Conservation (phyloP, 2,888 invertebrate genomes). For the Pandemis cinnamomeana region DNA sequence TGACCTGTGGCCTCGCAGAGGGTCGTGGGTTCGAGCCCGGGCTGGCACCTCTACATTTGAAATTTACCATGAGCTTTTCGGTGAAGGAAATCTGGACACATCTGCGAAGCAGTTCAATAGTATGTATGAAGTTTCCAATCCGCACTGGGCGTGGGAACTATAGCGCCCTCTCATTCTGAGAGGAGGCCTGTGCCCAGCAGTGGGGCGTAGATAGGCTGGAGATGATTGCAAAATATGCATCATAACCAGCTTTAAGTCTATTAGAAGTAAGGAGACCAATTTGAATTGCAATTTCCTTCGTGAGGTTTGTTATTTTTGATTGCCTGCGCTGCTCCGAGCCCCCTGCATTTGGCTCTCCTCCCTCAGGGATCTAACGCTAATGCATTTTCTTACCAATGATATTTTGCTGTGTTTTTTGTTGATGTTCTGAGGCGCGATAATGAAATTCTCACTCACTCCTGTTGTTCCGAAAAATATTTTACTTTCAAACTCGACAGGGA, state of each 20-base stretch:
- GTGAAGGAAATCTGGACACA: too few species aligned
- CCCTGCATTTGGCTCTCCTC: slow-evolving; percentile 45
- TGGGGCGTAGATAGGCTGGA: too few species aligned
- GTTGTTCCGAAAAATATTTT: slow-evolving; percentile 39
- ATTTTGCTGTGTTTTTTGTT: slow-evolving; percentile 48
- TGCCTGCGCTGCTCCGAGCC: slow-evolving; percentile 28
- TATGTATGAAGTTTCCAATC: too few species aligned
- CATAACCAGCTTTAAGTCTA: background rate
- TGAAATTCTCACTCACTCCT: slow-evolving; percentile 40
- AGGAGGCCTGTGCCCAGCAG: too few species aligned
- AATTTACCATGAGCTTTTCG: too few species aligned
- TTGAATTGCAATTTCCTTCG: slow-evolving; percentile 20
- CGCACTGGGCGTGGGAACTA: too few species aligned
- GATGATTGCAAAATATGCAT: too few species aligned
- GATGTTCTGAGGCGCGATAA: slow-evolving; percentile 40
- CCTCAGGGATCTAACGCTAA: slow-evolving; percentile 54
- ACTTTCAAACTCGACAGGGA: slow-evolving; percentile 34
- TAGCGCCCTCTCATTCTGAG: too few species aligned
- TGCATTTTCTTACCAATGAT: slow-evolving; percentile 63
- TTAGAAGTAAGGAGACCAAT: background rate
- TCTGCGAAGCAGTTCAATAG: too few species aligned
- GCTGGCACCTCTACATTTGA: too few species aligned
- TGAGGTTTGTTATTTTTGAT: slow-evolving; percentile 36
- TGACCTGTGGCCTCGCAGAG: too few species aligned
- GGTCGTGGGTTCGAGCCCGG: too few species aligned